phyloP scores from a whole-genome alignment of 1,140 invertebrate genomes.

The Coptotermes formosanus region DNA sequence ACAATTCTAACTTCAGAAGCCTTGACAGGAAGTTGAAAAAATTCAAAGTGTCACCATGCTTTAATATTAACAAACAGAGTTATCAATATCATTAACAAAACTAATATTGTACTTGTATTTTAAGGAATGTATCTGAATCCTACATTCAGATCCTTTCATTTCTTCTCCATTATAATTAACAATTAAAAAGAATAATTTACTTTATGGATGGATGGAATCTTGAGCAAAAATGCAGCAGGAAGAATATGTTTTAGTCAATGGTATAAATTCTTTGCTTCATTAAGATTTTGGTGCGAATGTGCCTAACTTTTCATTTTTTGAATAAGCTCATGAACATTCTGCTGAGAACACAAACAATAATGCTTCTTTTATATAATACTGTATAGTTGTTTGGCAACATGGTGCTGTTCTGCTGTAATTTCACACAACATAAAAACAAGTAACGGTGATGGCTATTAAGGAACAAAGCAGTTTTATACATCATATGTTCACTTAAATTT shows the following conservation, averaged over 20 bases:
- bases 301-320: neutral
- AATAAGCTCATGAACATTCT: slow-evolving; percentile 22
- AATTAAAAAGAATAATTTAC: slow-evolving; percentile 29
- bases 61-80: slow-evolving; percentile 11
- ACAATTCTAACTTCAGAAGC: neutral
- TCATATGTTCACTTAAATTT: neutral
- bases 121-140: slow-evolving; percentile 22
- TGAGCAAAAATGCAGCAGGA: slow-evolving; percentile 32
- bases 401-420: neutral
- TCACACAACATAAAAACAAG: neutral
- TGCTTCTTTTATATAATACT: neutral
- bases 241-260: slow-evolving; percentile 23
- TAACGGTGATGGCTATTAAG: neutral
- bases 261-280: slow-evolving; percentile 10
- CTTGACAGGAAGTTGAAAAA: neutral
- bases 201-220: slow-evolving; percentile 31
- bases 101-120: slow-evolving; percentile 23
- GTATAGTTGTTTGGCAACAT: neutral
- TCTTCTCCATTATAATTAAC: slow-evolving; percentile 21
- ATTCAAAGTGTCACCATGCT: slow-evolving; percentile 19
- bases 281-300: neutral
- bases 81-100: slow-evolving; percentile 1
- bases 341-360: slow-evolving; percentile 19
- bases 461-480: neutral
- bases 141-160: slow-evolving; percentile 19